These are phyloP conservation scores for Rhipidura dahli DNA, from an alignment of 2,113 vertebrate genomes.

Conservation along the genomic window DNA sequence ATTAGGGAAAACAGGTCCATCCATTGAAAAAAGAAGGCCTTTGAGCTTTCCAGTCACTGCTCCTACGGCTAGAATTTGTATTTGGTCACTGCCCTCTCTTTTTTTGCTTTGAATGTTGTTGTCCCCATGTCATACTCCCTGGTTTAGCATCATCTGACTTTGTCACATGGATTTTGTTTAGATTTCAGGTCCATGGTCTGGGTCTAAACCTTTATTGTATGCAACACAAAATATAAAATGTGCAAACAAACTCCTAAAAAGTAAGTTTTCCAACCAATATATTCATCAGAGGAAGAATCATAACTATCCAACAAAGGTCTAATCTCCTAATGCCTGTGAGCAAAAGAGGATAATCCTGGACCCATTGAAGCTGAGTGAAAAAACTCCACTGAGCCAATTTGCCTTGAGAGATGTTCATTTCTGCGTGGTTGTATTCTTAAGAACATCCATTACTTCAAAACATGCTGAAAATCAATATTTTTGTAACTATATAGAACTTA, in stretches of 20 bases:
- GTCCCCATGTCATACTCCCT: background rate
- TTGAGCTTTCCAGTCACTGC: background rate
- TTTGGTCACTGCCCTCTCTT: background rate
- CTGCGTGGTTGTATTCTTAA: background rate
- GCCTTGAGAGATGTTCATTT: background rate
- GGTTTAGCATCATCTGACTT: background rate
- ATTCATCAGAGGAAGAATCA: background rate
- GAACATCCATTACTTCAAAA: conserved; percentile 9
- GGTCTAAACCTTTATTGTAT: background rate
- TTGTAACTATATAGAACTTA: conserved; percentile 13
- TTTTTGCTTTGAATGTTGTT: background rate
- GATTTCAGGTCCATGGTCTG: background rate
- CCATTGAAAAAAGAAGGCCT: background rate
- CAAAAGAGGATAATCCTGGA: background rate
- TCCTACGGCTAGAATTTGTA: background rate
- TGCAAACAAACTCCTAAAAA: background rate
- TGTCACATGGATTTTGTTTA: background rate
- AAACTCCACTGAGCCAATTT: background rate
- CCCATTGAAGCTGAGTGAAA: background rate
- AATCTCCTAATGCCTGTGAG: background rate
- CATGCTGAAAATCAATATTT: conserved; percentile 27
- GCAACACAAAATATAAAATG: background rate
- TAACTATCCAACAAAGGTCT: background rate
- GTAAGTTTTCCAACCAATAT: background rate
- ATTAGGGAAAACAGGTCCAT: background rate